phyloP scores from a whole-genome alignment of 2,797 vertebrate genomes.

The Anableps anableps region DNA sequence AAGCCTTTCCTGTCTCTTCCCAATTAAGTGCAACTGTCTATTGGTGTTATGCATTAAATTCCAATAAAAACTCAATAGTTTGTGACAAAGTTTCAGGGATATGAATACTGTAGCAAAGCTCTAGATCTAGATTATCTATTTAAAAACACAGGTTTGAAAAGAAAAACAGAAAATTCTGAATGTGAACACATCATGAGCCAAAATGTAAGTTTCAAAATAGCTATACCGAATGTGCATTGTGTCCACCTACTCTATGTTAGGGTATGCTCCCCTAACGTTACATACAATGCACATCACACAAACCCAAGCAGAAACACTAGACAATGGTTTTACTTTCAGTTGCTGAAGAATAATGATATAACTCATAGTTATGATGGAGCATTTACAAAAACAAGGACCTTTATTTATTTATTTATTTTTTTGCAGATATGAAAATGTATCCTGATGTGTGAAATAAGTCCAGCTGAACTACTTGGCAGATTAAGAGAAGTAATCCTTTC shows the following conservation, averaged over 20 bases:
- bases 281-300: neutral
- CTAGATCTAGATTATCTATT: neutral
- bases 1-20: too few species aligned
- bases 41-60: too few species aligned
- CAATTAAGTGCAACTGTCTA: too few species aligned
- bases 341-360: neutral
- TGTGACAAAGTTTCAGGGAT: neutral
- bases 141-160: slow-evolving; percentile 12
- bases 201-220: slow-evolving; percentile 4
- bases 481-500: slow-evolving; percentile 69
- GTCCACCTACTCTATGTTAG: neutral
- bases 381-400: neutral
- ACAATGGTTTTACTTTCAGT: neutral
- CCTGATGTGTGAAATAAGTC: slow-evolving; percentile 49
- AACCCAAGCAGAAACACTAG: neutral
- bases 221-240: neutral
- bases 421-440: slow-evolving; percentile 20
- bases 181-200: slow-evolving; percentile 23
- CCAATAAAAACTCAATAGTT: neutral
- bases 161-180: neutral
- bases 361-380: neutral
- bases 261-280: neutral
- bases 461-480: slow-evolving; percentile 62
- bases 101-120: neutral
- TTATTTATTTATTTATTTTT: neutral